Conservation (phyloP, 37 sponge, comb jelly and placozoan species). For the Theonella swinhoei region DNA sequence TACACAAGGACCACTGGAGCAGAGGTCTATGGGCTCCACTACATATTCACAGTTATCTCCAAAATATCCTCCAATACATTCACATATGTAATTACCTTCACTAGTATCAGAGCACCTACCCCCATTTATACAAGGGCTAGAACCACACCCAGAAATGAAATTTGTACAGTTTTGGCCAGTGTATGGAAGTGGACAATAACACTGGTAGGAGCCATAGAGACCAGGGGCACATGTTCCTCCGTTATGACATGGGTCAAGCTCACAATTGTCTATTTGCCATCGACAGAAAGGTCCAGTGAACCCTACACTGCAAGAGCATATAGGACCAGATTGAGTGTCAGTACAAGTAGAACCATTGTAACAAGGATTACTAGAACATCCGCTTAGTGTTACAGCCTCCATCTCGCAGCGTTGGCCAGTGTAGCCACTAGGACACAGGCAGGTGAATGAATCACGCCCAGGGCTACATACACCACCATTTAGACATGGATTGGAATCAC, state of each 20-base stretch:
- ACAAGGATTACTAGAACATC: slow-evolving; percentile 74
- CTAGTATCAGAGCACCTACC: slow-evolving; percentile 53
- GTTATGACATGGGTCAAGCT: slow-evolving; percentile 65
- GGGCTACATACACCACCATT: slow-evolving; percentile 63
- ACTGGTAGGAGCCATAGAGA: slow-evolving; percentile 65
- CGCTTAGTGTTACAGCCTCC: slow-evolving; percentile 7
- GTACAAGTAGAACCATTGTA: slow-evolving; percentile 68
- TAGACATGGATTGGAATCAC: slow-evolving; percentile 47
- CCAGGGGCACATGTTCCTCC: slow-evolving; percentile 69
- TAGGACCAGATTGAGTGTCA: slow-evolving; percentile 11
- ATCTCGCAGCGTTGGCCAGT: slow-evolving; percentile 42
- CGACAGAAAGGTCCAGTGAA: slow-evolving; percentile 75
- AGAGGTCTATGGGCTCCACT: slow-evolving; percentile 44
- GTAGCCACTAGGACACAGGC: slow-evolving; percentile 51
- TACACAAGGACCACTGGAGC: slow-evolving; percentile 23
- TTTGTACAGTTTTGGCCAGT: slow-evolving; percentile 59
- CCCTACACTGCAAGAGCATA: slow-evolving; percentile 70
- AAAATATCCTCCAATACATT: slow-evolving; percentile 35
- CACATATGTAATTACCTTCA: slow-evolving; percentile 50
- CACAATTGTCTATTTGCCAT: slow-evolving; percentile 74
- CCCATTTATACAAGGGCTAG: slow-evolving; percentile 69
- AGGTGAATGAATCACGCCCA: slow-evolving; percentile 49
- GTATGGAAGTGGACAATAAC: slow-evolving; percentile 50
- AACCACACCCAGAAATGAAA: slow-evolving; percentile 25
- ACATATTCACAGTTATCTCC: slow-evolving; percentile 56